Evolutionary conservation across 2,888 invertebrate species (phyloP).

Genomic region (Meiosimyza decipiens): DNA sequence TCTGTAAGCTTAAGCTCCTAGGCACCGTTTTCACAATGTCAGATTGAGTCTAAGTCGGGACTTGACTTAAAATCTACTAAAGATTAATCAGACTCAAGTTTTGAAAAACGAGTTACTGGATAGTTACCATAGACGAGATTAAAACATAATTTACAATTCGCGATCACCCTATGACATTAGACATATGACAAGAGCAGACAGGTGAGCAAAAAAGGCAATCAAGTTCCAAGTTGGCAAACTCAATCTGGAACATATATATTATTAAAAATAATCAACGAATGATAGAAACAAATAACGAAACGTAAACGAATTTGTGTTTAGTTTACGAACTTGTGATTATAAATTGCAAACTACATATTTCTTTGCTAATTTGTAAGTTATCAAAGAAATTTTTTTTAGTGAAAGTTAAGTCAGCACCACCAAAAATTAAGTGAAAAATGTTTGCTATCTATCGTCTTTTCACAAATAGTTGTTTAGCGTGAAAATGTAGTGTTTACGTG

Average conservation of each 20-base stretch:
- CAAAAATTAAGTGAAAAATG: neutral
- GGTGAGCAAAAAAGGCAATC: conserved; percentile 17
- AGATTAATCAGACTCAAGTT: neutral
- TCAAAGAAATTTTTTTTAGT: conserved; percentile 5
- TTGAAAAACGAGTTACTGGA: too few relatives aligned
- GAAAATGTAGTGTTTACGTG: neutral
- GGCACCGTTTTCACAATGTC: too few relatives aligned
- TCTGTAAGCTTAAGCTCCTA: too few relatives aligned
- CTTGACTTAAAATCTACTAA: too few relatives aligned
- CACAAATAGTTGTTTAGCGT: neutral
- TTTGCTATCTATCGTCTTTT: neutral
- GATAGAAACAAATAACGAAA: neutral
- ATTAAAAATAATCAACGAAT: neutral
- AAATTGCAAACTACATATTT: neutral
- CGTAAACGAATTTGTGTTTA: neutral
- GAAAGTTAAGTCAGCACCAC: conserved; percentile 20
- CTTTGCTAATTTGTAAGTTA: conserved; percentile 13
- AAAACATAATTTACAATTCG: neutral
- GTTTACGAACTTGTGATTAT: conserved; percentile 6
- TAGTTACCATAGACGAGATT: neutral
- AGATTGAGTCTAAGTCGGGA: too few relatives aligned
- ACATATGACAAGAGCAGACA: conserved; percentile 26
- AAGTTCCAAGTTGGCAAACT: conserved; percentile 36
- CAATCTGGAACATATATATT: conserved; percentile 6
- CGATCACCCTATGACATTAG: conserved; percentile 34